These are phyloP conservation scores for Otis tarda DNA, from an alignment of 2,113 vertebrate genomes.

Conservation along the genomic window DNA sequence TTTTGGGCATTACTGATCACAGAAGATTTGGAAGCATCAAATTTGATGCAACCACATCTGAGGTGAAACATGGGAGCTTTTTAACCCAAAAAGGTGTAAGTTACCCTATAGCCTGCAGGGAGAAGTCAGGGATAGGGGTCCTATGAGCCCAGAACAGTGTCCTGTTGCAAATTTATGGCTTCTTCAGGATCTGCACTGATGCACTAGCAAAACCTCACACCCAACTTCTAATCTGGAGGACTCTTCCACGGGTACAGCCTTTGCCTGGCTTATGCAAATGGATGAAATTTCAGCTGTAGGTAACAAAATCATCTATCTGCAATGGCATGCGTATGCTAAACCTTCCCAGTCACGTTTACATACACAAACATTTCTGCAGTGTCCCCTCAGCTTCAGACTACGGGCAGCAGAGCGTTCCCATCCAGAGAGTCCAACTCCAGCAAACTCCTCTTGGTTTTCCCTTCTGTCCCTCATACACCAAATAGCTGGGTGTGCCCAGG, in stretches of 20 bases:
- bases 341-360: background rate
- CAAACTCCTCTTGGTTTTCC: background rate
- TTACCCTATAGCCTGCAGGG: background rate
- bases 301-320: background rate
- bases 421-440: background rate
- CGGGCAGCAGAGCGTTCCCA: background rate
- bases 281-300: background rate
- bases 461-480: background rate
- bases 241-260: background rate
- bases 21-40: background rate
- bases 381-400: fast-evolving
- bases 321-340: fast-evolving
- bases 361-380: background rate
- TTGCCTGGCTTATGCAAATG: background rate
- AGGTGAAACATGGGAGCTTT: background rate
- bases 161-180: background rate
- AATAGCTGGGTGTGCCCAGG: background rate
- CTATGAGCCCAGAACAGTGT: fast-evolving
- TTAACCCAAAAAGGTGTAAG: background rate
- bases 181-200: background rate
- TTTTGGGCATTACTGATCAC: background rate
- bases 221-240: background rate
- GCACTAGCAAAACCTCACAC: background rate
- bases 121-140: background rate
- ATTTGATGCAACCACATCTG: background rate